Evolutionary conservation across 2,797 vertebrate genomes (phyloP).

Genomic region (Mus minutoides): DNA sequence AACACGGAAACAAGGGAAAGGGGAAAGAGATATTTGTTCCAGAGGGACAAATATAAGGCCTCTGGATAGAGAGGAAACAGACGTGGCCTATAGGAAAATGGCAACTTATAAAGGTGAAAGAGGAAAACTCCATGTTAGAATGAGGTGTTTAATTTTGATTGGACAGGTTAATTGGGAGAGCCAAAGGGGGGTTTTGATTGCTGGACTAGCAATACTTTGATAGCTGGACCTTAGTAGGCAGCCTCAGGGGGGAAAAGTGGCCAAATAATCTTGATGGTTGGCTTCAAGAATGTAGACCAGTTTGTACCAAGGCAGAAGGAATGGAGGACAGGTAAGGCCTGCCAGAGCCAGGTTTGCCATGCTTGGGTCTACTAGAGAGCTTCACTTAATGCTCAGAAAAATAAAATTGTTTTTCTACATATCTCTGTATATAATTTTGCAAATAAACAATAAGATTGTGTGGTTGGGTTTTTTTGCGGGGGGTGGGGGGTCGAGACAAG

Average conservation of each 20-base stretch:
- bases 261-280: background rate
- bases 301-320: background rate
- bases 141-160: background rate
- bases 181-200: background rate
- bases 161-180: background rate
- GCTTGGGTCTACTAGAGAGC: background rate
- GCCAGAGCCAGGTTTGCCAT: background rate
- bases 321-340: background rate
- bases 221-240: background rate
- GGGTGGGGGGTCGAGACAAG: too few relatives aligned
- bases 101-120: background rate
- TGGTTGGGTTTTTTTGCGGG: too few relatives aligned
- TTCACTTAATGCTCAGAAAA: constrained; percentile 37
- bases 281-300: background rate
- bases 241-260: background rate
- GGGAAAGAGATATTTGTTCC: background rate
- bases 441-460: constrained; percentile 38
- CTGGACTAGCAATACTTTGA: background rate
- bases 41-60: background rate
- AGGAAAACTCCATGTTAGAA: background rate
- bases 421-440: constrained; percentile 45
- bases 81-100: background rate
- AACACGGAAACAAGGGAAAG: background rate
- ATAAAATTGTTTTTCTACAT: constrained; percentile 15
- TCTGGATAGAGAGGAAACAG: background rate